Percentiles rank a stretch among this genome's conserved stretches.
These are phyloP conservation scores for Zophobas atratus DNA, from an alignment of 1,140 invertebrate species.

Conservation along the genomic window DNA sequence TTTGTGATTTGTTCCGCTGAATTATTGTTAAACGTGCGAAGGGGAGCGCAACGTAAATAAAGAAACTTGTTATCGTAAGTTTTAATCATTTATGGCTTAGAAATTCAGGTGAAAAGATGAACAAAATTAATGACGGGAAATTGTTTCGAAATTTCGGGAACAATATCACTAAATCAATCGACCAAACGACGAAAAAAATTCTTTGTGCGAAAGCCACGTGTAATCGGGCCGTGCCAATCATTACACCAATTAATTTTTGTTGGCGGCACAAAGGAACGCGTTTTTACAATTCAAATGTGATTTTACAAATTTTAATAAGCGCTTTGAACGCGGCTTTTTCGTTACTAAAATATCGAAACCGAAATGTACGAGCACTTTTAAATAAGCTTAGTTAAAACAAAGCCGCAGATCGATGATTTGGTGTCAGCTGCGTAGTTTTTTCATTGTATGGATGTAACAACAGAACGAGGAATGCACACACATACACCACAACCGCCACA, in stretches of 20 bases:
- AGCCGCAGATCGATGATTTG: no score
- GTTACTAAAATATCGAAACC: conserved; percentile 3
- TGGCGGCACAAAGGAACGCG: conserved; percentile 17
- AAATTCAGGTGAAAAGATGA: no score
- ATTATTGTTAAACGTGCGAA: background rate
- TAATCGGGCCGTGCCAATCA: conserved; percentile 9
- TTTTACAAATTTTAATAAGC: conserved; percentile 12
- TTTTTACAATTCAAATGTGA: conserved; percentile 20
- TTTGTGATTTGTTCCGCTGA: conserved; percentile 2
- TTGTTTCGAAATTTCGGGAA: background rate
- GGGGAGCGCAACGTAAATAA: background rate
- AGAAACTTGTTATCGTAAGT: conserved; percentile 39
- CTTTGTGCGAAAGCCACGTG: conserved; percentile 23
- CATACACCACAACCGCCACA: no score
- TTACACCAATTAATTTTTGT: conserved; percentile 34
- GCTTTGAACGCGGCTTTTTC: background rate
- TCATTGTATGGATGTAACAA: no score
- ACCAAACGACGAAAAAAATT: background rate
- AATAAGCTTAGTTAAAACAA: no score
- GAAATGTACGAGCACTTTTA: background rate
- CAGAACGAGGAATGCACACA: no score
- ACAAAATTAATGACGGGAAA: background rate
- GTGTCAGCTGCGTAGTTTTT: no score
- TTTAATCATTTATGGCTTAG: conserved; percentile 11
- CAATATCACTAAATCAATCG: background rate